Conservation (phyloP, 2,113 vertebrate species). For the Polypterus senegalus region DNA sequence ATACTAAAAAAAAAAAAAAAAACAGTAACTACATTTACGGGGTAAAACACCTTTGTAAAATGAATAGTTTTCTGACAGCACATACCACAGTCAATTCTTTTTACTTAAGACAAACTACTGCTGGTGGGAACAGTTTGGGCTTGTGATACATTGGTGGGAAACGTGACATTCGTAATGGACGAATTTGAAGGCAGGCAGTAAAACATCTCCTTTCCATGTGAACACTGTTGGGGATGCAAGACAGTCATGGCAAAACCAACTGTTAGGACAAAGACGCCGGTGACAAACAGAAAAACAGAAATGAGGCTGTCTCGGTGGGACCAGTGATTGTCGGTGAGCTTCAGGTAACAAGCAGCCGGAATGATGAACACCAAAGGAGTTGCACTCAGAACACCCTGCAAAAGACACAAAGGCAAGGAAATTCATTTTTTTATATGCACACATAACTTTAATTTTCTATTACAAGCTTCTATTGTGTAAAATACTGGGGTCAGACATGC, state of each 20-base stretch:
- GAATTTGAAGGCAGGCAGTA: constrained; percentile 67
- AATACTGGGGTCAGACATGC: too few species aligned
- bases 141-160: constrained; percentile 20
- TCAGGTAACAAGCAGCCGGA: constrained; percentile 79
- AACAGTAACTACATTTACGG: too few species aligned
- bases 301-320: constrained; percentile 61
- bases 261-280: constrained; percentile 70
- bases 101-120: too few species aligned
- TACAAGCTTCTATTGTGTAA: too few species aligned
- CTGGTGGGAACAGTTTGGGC: constrained; percentile 5
- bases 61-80: too few species aligned
- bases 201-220: constrained; percentile 80
- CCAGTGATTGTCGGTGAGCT: constrained; percentile 65
- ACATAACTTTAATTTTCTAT: too few species aligned
- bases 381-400: constrained; percentile 76
- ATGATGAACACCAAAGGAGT: constrained; percentile 88
- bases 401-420: constrained; percentile 14
- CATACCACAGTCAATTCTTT: too few species aligned
- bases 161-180: constrained; percentile 43
- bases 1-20: too few species aligned
- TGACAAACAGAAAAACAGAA: constrained; percentile 51
- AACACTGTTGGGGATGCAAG: constrained; percentile 67
- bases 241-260: constrained; percentile 64
- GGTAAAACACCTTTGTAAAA: too few species aligned
- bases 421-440: too few species aligned